These are phyloP conservation scores for Harpagoxenus sublaevis DNA, from an alignment of 2,888 invertebrate species.

Conservation along the genomic window DNA sequence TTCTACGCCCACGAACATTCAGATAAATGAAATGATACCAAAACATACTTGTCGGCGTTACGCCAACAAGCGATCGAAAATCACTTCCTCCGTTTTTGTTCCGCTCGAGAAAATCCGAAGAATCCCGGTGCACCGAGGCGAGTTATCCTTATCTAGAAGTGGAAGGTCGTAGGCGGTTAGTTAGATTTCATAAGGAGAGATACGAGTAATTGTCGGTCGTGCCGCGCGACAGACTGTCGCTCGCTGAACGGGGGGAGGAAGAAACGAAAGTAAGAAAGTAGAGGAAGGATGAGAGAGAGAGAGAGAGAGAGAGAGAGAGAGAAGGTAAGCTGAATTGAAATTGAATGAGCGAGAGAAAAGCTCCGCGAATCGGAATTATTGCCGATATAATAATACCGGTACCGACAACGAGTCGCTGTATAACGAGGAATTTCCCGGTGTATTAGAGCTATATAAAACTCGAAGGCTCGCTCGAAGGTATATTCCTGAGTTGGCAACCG, in stretches of 20 bases:
- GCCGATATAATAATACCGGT: conserved; percentile 42
- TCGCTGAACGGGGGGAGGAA: not conserved
- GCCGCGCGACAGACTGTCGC: conserved; percentile 26
- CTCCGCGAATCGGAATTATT: conserved; percentile 43
- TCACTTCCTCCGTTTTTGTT: conserved; percentile 49
- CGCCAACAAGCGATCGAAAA: conserved; percentile 30
- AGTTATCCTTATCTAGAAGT: conserved; percentile 45
- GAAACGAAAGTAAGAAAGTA: not conserved
- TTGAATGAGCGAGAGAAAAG: conserved; percentile 21
- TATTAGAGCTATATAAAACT: conserved; percentile 64
- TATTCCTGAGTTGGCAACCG: conserved; percentile 61
- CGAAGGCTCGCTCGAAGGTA: conserved; percentile 57
- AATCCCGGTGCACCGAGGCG: conserved; percentile 35
- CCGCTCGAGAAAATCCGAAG: conserved; percentile 43
- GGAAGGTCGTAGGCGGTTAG: conserved; percentile 49
- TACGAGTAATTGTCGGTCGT: conserved; percentile 42
- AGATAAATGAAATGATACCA: not conserved
- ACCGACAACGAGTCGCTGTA: conserved; percentile 41
- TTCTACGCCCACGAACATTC: not conserved
- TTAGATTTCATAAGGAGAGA: conserved; percentile 44
- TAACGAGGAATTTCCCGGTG: conserved; percentile 65
- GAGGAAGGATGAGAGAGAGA: not conserved
- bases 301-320: not conserved
- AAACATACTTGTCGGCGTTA: conserved; percentile 4
- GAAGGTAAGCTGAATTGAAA: conserved; percentile 9